Evolutionary conservation across 2,888 invertebrate species (phyloP), one percentile per base, ranked within the genome.

Genomic region (Chamaedrilus cognettii): DNA sequence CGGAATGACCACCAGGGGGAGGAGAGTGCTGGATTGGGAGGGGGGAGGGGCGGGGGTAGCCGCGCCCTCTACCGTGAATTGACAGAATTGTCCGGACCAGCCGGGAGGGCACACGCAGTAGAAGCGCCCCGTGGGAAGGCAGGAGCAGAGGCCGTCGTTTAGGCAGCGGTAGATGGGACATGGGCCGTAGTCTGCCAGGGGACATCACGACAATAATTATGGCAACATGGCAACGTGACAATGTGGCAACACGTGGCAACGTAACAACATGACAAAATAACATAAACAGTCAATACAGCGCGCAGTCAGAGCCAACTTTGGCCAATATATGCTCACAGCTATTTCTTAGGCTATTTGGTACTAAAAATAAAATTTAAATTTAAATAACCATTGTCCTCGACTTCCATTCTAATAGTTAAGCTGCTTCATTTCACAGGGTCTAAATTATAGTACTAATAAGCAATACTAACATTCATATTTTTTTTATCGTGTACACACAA

Each of bases 121-220:
- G 62, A 28, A 62, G 51, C 33, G 62, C 11, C 62, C 62, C 15
- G 62, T 50, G 2, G 33, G 31, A 7, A 0, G 31, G 33, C 49
- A 49, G 0, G 31, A 26, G 32, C 62, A 62, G 1, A 31, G 1
- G 30, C 62, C 62, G 7, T 33, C 51, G 62, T 62, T 49, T 31
- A n/a, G 31, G 32, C 62, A 62, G 19, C n/a, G 7, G 4, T 49
- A 31, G n/a, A 0, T 49, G 0, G 62, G 62, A 33, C 62, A 62
- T 11, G 62, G 62, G 0, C 62, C 62, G 62, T 62, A 62, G 32
- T 62, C 62, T 62, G 4, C 3, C 30, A 42, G 42, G 11, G 33
- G 30, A 31, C 5, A 58, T 11, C 26, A n/a, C n/a, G n/a, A n/a
- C n/a, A n/a, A n/a, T n/a, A n/a, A n/a, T n/a, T n/a, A n/a, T n/a